A percentile compares a stretch with the other conserved stretches of the same genome.
Conservation (phyloP, 2,797 vertebrate species). For the Sebastes hubbsi region DNA sequence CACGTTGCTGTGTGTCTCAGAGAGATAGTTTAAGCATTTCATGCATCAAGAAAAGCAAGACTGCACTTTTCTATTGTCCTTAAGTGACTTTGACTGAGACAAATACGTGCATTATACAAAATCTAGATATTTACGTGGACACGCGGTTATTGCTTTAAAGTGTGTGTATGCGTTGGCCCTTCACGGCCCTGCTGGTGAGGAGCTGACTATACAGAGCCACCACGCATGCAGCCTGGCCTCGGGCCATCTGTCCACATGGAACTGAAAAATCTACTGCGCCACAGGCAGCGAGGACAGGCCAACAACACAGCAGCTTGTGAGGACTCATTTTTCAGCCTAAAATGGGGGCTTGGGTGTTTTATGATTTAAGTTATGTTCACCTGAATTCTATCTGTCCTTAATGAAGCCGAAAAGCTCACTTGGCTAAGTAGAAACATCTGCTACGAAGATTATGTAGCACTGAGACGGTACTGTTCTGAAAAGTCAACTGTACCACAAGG, state of each 20-base stretch:
- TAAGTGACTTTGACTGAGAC: background rate
- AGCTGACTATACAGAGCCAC: conserved; percentile 53
- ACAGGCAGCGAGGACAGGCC: conserved; percentile 61
- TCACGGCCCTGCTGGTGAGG: conserved; percentile 35
- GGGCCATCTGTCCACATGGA: conserved; percentile 75
- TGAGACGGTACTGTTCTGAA: conserved; percentile 41
- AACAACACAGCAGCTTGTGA: conserved; percentile 41
- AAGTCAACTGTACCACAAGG: conserved; percentile 19
- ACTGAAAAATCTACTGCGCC: conserved; percentile 74
- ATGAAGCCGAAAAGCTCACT: conserved; percentile 47
- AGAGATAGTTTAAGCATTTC: background rate
- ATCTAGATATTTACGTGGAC: background rate
- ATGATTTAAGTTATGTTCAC: conserved; percentile 23
- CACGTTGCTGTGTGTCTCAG: background rate
- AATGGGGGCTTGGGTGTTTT: conserved; percentile 24
- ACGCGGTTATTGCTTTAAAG: conserved; percentile 13
- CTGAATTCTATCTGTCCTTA: conserved; percentile 31
- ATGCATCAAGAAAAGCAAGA: background rate
- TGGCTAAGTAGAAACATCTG: conserved; percentile 53
- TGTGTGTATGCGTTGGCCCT: conserved; percentile 31
- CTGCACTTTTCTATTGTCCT: conserved; percentile 1
- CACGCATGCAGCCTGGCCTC: conserved; percentile 71
- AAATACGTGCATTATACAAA: background rate
- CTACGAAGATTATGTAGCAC: conserved; percentile 24
- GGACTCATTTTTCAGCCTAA: conserved; percentile 37